Conservation (phyloP, 1,140 invertebrate genomes). For the Homalodisca vitripennis region DNA sequence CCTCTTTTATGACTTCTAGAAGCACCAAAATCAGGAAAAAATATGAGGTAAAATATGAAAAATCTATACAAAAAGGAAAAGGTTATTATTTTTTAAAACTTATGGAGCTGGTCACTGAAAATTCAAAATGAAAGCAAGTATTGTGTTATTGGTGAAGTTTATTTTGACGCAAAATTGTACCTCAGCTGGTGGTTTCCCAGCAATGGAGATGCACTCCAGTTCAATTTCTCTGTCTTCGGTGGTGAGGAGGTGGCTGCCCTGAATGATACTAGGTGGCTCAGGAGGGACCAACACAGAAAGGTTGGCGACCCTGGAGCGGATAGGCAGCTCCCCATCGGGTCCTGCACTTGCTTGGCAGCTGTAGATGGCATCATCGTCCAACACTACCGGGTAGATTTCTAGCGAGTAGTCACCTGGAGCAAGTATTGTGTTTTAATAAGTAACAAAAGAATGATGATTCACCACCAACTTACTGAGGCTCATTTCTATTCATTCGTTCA, state of each 20-base stretch:
- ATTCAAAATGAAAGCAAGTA: not conserved
- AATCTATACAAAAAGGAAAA: not conserved
- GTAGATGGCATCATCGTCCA: constrained; percentile 89
- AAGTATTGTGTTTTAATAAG: constrained; percentile 36
- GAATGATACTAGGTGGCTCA: constrained; percentile 81
- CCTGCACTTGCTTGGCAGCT: constrained; percentile 86
- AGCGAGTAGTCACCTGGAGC: constrained; percentile 80
- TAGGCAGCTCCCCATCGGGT: constrained; percentile 66
- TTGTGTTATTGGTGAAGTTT: not conserved
- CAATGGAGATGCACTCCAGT: constrained; percentile 84
- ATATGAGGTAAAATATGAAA: not conserved
- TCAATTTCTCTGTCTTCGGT: constrained; percentile 86
- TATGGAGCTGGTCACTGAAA: not conserved
- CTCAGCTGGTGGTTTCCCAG: constrained; percentile 90
- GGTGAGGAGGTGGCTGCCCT: constrained; percentile 75
- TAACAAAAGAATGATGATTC: too few relatives aligned
- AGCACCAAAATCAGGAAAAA: not conserved
- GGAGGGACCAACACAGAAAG: constrained; percentile 88
- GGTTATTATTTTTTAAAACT: not conserved
- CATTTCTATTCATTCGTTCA: too few relatives aligned
- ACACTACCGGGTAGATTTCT: constrained; percentile 81
- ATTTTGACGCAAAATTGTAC: constrained; percentile 52
- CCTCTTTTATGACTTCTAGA: too few relatives aligned
- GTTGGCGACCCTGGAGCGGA: constrained; percentile 78
- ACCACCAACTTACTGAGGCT: too few relatives aligned